Evolutionary conservation across 2,888 invertebrate genomes (phyloP), one percentile per base, ranked within the genome.

Genomic region (Lathronympha strigana): DNA sequence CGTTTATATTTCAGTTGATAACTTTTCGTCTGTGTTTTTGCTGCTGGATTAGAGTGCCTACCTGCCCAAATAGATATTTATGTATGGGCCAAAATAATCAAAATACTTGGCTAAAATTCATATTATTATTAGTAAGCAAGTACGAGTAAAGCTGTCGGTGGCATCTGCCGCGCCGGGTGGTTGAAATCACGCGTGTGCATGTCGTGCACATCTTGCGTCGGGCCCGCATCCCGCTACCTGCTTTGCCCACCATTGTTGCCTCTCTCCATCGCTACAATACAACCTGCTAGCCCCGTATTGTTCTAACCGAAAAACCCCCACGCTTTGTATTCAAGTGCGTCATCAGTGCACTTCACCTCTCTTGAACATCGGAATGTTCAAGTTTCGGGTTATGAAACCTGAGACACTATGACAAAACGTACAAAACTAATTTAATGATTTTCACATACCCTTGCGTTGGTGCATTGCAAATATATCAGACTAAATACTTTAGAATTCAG

Each of bases 161-260:
- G 76, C 87, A 87, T 87, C 87, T 88, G 88, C 73, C 76, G 68
- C 69, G 78, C 81, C 80, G 82, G 84, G 79, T 84, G 82, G 80
- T 68, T 67, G 68, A 78, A 84, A 84, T 83, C 83, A 74, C 69
- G 77, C 72, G 75, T 66, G 80, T 87, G 84, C 80, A 88, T 87
- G 87, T 81, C 78, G 64, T 50, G 45, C 38, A 70, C 73, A 80
- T 82, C 78, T 83, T 79, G 81, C 72, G 50, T 28, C 54, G 49
- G 55, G 73, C 88, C 90, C 87, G 86, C 86, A 86, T 86, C 83
- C 79, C 82, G 76, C 88, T 90, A 90, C 90, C 90, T 90, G 90
- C 83, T 71, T 71, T 71, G 67, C 71, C 73, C 66, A 61, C 73
- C 78, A 86, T 88, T 89, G 87, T 89, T 84, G 71, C 76, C 73